Conservation (phyloP, 2,113 vertebrate species). For the Craseonycteris thonglongyai region DNA sequence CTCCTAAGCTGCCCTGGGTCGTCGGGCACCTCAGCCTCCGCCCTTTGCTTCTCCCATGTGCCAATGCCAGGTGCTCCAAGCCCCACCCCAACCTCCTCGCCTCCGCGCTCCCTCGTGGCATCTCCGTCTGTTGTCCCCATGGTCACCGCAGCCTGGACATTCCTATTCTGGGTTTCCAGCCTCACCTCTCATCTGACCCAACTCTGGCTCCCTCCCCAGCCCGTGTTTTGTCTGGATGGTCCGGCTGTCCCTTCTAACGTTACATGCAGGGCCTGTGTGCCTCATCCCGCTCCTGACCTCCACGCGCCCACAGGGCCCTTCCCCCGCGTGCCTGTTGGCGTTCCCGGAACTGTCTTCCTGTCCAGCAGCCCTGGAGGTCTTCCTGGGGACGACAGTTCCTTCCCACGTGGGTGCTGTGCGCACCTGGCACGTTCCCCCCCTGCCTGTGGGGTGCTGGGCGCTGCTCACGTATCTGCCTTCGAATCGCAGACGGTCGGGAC, state of each 20-base stretch:
- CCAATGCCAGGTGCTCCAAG: not conserved
- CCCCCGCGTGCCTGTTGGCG: fast-evolving
- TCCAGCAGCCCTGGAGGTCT: not conserved
- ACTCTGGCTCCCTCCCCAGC: too few species aligned
- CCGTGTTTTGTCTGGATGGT: fast-evolving
- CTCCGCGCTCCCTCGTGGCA: not conserved
- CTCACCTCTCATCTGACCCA: not conserved
- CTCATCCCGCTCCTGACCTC: too few species aligned
- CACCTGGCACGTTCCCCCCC: fast-evolving
- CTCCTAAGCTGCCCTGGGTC: not conserved
- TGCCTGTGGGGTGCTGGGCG: fast-evolving
- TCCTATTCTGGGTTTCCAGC: not conserved
- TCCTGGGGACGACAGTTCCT: not conserved
- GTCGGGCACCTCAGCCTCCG: not conserved
- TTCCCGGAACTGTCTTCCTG: too few species aligned
- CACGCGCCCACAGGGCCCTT: too few species aligned
- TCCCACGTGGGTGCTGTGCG: fast-evolving
- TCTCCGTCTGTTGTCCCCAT: not conserved
- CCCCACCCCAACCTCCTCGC: fast-evolving
- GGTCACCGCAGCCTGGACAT: not conserved
- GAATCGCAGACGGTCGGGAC: not conserved
- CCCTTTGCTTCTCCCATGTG: too few species aligned
- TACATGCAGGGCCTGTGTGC: fast-evolving
- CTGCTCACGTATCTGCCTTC: not conserved
- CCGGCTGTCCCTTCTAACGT: not conserved